phyloP scores from a whole-genome alignment of 2,888 invertebrate genomes.

The Pterobdella sp. region DNA sequence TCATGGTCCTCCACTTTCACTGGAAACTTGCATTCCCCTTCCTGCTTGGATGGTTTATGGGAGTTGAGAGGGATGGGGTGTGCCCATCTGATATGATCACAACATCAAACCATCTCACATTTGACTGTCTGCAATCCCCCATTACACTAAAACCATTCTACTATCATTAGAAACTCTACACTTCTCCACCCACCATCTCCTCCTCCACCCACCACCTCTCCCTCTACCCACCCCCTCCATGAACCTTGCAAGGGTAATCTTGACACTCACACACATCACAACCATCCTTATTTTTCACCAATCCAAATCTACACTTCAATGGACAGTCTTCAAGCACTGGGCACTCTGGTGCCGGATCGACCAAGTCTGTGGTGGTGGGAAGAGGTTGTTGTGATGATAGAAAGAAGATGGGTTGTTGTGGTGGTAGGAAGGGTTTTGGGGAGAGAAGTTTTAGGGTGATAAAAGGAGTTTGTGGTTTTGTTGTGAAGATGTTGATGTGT shows the following conservation, averaged over 20 bases:
- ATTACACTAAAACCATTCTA: no score
- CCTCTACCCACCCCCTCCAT: no score
- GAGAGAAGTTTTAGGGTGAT: no score
- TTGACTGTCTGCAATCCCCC: no score
- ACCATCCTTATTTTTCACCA: neutral
- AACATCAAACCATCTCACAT: no score
- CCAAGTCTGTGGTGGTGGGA: neutral
- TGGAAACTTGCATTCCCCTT: neutral
- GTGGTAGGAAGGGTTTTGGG: no score
- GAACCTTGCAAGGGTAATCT: neutral
- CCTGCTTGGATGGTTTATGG: slow-evolving; percentile 7
- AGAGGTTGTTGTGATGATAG: neutral
- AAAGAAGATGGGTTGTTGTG: neutral
- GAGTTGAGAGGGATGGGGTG: slow-evolving; percentile 6
- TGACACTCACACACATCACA: slow-evolving; percentile 19
- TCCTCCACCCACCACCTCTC: no score
- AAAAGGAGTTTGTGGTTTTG: neutral
- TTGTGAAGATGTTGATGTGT: neutral
- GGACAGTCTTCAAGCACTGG: neutral
- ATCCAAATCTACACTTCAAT: neutral
- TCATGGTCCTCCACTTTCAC: neutral
- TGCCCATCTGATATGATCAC: no score
- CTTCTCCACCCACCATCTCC: no score
- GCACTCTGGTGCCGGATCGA: neutral
- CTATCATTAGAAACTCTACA: no score